phyloP scores from a whole-genome alignment of 2,797 vertebrate species.

The Premnoplex brunnescens region DNA sequence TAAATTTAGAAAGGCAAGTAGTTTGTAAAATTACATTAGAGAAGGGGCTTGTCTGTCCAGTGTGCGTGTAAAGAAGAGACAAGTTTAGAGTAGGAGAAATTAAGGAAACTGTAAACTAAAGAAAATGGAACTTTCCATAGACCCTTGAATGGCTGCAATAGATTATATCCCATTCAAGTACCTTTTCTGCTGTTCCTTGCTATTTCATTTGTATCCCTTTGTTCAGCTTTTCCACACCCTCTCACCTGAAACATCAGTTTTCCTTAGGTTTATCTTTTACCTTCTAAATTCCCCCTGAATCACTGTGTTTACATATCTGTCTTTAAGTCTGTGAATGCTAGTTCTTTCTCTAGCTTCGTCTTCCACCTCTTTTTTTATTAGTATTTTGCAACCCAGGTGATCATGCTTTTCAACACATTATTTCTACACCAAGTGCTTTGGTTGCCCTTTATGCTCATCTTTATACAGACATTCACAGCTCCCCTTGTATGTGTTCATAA shows the following conservation, averaged over 20 bases:
- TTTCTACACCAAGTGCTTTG: conserved; percentile 5
- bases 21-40: neutral
- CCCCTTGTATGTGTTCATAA: neutral
- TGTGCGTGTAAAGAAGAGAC: neutral
- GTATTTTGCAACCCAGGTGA: neutral
- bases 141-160: neutral
- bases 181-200: neutral
- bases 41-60: neutral
- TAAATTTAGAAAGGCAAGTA: neutral
- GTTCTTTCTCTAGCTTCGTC: neutral
- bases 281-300: neutral
- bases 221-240: neutral
- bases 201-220: neutral
- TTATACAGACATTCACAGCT: neutral
- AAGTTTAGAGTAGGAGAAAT: neutral
- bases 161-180: neutral
- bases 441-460: neutral
- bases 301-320: neutral
- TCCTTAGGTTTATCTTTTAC: neutral
- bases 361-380: conserved; percentile 7
- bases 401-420: conserved; percentile 2
- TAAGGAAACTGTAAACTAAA: neutral
- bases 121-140: neutral
- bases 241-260: neutral
- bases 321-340: neutral